phyloP scores from a whole-genome alignment of 2,797 vertebrate species.

The Gallinago nigripennis region DNA sequence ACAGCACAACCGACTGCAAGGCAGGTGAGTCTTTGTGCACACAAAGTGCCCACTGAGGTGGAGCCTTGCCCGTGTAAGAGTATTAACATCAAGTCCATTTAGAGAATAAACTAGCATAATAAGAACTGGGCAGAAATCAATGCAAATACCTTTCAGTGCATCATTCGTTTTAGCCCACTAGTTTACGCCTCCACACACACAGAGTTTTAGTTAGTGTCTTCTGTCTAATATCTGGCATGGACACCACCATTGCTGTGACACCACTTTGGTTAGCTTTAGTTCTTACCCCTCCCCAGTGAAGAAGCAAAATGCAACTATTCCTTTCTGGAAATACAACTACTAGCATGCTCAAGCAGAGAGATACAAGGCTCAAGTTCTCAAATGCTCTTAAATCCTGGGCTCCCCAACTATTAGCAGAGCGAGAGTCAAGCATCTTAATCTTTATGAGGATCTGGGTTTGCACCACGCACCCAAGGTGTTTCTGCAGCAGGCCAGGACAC shows the following conservation, averaged over 20 bases:
- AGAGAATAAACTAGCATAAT: background rate
- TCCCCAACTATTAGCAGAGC: background rate
- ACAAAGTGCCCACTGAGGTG: background rate
- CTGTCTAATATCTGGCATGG: background rate
- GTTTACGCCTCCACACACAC: background rate
- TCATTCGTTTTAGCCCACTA: background rate
- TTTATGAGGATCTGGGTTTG: constrained; percentile 3
- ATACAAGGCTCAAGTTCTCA: background rate
- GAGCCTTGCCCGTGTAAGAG: background rate
- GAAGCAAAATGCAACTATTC: background rate
- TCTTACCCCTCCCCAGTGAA: background rate
- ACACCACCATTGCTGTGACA: rapidly evolving
- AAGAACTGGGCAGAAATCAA: background rate
- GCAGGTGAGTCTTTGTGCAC: background rate
- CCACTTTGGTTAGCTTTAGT: background rate
- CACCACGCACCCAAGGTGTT: background rate
- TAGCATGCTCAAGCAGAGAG: background rate
- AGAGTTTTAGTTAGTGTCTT: background rate
- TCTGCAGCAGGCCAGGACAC: background rate
- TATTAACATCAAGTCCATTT: background rate
- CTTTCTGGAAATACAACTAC: background rate
- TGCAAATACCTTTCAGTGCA: rapidly evolving
- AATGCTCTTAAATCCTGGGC: background rate
- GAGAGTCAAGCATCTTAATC: background rate
- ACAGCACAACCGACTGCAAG: background rate